phyloP scores from a whole-genome alignment of 2,113 vertebrate genomes.

The Halcyon senegalensis region DNA sequence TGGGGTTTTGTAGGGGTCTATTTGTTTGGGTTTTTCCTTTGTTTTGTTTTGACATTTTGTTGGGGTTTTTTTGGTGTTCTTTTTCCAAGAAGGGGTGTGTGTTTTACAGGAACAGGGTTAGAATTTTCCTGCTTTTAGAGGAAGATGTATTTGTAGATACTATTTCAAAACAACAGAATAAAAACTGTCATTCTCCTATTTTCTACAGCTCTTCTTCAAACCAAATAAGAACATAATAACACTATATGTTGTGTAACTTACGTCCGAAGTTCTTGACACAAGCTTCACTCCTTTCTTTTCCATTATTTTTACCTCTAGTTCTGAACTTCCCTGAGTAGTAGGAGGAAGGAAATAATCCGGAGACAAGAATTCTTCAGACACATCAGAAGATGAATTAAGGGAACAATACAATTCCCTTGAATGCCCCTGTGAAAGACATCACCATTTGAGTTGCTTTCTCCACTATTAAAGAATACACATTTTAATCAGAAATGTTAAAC shows the following conservation, averaged over 20 bases:
- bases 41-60: background rate
- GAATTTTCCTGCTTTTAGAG: background rate
- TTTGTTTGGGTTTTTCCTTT: background rate
- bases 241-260: background rate
- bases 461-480: background rate
- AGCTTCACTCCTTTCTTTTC: background rate
- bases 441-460: background rate
- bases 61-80: background rate
- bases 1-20: background rate
- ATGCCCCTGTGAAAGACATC: conserved; percentile 33
- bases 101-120: background rate
- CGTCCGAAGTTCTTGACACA: background rate
- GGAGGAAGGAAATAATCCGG: conserved; percentile 42
- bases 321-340: conserved; percentile 20
- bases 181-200: background rate
- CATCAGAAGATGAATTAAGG: conserved; percentile 35
- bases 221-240: background rate
- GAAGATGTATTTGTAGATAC: background rate
- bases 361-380: conserved; percentile 73
- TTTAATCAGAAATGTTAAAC: background rate
- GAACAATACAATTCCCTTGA: background rate
- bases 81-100: background rate
- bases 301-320: conserved; percentile 61
- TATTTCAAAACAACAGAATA: background rate
- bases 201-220: background rate